These are phyloP conservation scores for Cosmia pyralina DNA, from an alignment of 2,888 invertebrate species.

Conservation along the genomic window DNA sequence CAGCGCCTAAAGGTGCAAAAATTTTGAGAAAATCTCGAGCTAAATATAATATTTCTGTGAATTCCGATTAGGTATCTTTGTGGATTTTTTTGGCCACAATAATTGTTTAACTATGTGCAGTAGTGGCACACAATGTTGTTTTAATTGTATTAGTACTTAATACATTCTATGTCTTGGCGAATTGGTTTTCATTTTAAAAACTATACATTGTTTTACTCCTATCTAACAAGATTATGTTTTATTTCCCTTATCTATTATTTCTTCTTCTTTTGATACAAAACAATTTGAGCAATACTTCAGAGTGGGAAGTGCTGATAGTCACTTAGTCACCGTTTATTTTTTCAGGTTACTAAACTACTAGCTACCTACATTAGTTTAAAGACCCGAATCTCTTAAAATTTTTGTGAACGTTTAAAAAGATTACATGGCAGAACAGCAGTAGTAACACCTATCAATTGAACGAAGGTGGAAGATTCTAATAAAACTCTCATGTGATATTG, in stretches of 20 bases:
- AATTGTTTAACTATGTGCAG: slow-evolving; percentile 12
- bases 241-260: slow-evolving; percentile 1
- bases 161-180: too few species aligned
- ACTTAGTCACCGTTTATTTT: background rate
- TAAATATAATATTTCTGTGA: slow-evolving; percentile 8
- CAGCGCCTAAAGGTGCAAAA: background rate
- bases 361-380: background rate
- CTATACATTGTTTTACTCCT: background rate
- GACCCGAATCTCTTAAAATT: background rate
- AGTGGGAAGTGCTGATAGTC: background rate
- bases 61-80: background rate
- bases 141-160: too few species aligned
- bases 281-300: slow-evolving; percentile 6
- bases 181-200: background rate
- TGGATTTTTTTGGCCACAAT: slow-evolving; percentile 4
- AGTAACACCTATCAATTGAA: slow-evolving; percentile 2
- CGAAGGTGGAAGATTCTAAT: slow-evolving; percentile 1
- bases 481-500: background rate
- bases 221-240: background rate
- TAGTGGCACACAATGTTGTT: slow-evolving; percentile 19
- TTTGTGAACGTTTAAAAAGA: background rate
- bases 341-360: background rate
- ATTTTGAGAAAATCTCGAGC: background rate
- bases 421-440: too few species aligned
- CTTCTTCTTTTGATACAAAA: background rate